phyloP scores from a whole-genome alignment of 2,888 invertebrate genomes.

The Ethmia dodecea region DNA sequence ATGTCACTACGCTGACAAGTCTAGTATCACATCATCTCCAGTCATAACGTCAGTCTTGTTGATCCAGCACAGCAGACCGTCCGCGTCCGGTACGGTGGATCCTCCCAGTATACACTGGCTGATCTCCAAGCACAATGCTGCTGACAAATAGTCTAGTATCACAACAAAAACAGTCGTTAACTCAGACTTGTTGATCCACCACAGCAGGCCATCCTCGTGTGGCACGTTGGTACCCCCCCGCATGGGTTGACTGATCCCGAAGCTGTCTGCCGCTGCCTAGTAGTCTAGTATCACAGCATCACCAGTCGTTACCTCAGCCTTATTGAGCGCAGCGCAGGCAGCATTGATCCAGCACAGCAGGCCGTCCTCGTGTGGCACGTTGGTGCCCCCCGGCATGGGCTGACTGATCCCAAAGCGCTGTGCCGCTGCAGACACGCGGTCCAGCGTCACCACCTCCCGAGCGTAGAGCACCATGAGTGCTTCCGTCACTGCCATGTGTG shows the following conservation, averaged over 20 bases:
- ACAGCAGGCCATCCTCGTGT: constrained; percentile 89
- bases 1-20: too few species aligned
- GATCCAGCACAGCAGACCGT: constrained; percentile 92
- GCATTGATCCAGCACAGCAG: constrained; percentile 93
- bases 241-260: constrained; percentile 70
- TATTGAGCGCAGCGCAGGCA: constrained; percentile 87
- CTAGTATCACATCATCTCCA: too few species aligned
- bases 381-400: constrained; percentile 62
- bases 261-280: constrained; percentile 90
- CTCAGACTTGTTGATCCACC: constrained; percentile 97
- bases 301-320: constrained; percentile 59
- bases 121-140: constrained; percentile 86
- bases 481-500: constrained; percentile 97
- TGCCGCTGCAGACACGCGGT: constrained; percentile 90
- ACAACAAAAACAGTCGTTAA: too few species aligned
- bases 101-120: constrained; percentile 63
- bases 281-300: too few species aligned
- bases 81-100: constrained; percentile 82
- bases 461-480: constrained; percentile 96
- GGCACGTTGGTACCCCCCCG: constrained; percentile 71
- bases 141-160: constrained; percentile 90
- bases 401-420: constrained; percentile 81
- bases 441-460: constrained; percentile 92
- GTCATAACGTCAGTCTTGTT: too few species aligned
- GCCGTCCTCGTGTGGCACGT: constrained; percentile 86